These are phyloP conservation scores for Ataeniobius toweri DNA, from an alignment of 2,797 vertebrate species.

Conservation along the genomic window DNA sequence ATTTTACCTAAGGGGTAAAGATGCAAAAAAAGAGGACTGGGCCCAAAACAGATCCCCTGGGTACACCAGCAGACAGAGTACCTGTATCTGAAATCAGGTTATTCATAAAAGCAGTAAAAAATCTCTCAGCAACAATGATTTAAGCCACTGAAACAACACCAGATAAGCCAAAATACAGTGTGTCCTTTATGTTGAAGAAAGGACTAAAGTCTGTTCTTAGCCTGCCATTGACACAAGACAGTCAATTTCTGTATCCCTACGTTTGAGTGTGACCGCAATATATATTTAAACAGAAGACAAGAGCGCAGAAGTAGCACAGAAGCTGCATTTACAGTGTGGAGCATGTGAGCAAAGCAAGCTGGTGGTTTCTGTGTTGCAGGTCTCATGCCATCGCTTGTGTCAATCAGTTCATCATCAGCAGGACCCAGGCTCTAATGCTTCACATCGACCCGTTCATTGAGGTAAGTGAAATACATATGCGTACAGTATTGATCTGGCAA, in stretches of 20 bases:
- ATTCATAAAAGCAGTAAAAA: neutral
- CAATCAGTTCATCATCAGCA: slow-evolving; percentile 98
- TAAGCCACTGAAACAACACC: neutral
- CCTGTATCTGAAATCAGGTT: neutral
- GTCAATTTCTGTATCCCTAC: neutral
- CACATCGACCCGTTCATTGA: slow-evolving; percentile 98
- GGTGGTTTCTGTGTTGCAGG: slow-evolving; percentile 75
- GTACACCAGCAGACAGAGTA: neutral
- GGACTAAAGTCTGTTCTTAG: no score
- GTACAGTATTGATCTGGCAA: neutral
- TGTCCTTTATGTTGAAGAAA: neutral
- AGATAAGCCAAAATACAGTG: neutral
- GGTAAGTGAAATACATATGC: slow-evolving; percentile 71
- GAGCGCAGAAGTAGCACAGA: slow-evolving; percentile 26
- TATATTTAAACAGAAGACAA: slow-evolving; percentile 1
- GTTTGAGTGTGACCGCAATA: neutral
- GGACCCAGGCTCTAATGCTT: slow-evolving; percentile 97
- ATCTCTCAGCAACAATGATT: neutral
- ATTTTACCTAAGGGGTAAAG: neutral
- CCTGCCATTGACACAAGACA: neutral
- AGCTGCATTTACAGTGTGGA: slow-evolving; percentile 38
- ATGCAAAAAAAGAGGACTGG: neutral
- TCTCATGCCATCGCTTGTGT: slow-evolving; percentile 97
- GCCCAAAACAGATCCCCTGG: neutral
- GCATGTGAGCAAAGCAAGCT: slow-evolving; percentile 42